phyloP scores from a whole-genome alignment of 2,797 vertebrate genomes.

The Danio jaintianensis region DNA sequence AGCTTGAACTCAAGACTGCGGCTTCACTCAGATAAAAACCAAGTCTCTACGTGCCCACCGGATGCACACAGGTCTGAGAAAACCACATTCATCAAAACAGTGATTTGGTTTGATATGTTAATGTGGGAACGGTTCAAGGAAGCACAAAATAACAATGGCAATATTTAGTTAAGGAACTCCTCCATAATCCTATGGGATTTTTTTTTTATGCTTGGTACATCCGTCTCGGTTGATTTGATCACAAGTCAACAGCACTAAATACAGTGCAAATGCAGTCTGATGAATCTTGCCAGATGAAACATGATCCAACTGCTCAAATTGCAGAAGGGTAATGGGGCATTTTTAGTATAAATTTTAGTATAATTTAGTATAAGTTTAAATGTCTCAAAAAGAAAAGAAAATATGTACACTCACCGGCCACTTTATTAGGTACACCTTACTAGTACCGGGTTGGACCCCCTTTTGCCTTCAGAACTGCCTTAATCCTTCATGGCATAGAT shows the following conservation, averaged over 20 bases:
- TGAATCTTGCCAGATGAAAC: neutral
- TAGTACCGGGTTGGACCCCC: too few species aligned
- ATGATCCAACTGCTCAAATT: neutral
- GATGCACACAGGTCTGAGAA: slow-evolving; percentile 31
- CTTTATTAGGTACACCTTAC: too few species aligned
- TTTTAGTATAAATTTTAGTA: neutral
- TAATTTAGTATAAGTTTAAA: too few species aligned
- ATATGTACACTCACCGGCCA: too few species aligned
- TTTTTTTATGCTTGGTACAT: neutral
- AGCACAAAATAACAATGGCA: slow-evolving; percentile 5
- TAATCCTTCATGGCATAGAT: too few species aligned
- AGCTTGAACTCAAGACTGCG: slow-evolving; percentile 27
- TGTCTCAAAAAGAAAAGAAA: neutral
- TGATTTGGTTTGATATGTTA: slow-evolving; percentile 20
- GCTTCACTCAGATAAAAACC: slow-evolving; percentile 36
- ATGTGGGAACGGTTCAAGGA: slow-evolving; percentile 16
- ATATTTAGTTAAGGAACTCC: slow-evolving; percentile 17
- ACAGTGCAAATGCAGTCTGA: neutral
- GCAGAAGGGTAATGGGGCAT: neutral
- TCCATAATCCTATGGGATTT: neutral
- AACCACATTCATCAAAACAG: slow-evolving; percentile 38
- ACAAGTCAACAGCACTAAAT: neutral
- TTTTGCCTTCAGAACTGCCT: too few species aligned
- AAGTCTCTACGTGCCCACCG: slow-evolving; percentile 22
- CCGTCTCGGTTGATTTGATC: neutral